A percentile compares a stretch with the other conserved stretches of the same genome.
Evolutionary conservation across 2,113 vertebrate genomes (phyloP).

Genomic region (Melanotaenia duboulayi): DNA sequence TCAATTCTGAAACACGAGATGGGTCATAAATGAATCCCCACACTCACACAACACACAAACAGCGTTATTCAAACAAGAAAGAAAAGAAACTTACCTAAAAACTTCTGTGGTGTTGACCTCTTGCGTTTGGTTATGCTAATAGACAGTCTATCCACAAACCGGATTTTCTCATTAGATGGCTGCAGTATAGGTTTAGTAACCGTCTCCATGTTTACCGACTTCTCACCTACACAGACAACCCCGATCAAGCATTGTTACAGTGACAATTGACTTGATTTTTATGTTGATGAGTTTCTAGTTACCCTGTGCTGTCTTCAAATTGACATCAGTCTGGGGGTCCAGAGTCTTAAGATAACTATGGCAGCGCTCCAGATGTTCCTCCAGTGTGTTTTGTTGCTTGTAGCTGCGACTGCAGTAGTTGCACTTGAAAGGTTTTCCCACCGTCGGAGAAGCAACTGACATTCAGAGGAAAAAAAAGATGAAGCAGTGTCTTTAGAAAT

Average conservation of each 20-base stretch:
- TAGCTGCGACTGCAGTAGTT: constrained; percentile 96
- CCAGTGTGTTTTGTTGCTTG: constrained; percentile 94
- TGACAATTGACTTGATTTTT: not conserved
- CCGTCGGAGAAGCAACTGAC: constrained; percentile 91
- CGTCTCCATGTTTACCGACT: constrained; percentile 88
- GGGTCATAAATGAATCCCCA: not conserved
- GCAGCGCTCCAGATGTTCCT: constrained; percentile 94
- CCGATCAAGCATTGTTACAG: not conserved
- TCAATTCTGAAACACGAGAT: no score
- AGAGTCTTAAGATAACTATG: constrained; percentile 93
- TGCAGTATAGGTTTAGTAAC: constrained; percentile 88
- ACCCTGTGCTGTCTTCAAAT: constrained; percentile 80
- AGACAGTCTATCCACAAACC: constrained; percentile 89
- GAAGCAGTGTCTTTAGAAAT: not conserved
- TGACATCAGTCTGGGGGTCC: constrained; percentile 83
- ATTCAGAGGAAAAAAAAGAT: constrained; percentile 26
- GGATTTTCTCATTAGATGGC: constrained; percentile 87
- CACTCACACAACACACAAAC: not conserved
- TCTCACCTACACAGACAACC: constrained; percentile 83
- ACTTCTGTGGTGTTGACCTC: constrained; percentile 95
- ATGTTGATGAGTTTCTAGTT: constrained; percentile 16
- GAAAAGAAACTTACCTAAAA: constrained; percentile 87
- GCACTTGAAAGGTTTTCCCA: constrained; percentile 96
- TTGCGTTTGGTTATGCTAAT: constrained; percentile 96
- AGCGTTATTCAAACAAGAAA: not conserved